Conservation (phyloP, 2,797 vertebrate species). For the Lophius americanus region DNA sequence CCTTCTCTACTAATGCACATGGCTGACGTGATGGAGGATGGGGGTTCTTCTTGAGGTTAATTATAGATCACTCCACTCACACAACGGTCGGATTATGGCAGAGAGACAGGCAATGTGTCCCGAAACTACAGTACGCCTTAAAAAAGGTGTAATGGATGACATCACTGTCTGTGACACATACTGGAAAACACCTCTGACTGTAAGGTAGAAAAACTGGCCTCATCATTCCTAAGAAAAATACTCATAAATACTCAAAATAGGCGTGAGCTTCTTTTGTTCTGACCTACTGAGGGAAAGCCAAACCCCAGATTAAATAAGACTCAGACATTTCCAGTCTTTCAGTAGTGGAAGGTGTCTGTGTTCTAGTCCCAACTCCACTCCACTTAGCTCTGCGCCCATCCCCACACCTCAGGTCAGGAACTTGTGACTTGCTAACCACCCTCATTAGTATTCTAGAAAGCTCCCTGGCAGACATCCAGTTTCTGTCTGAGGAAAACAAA, state of each 20-base stretch:
- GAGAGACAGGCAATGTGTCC: conserved; percentile 28
- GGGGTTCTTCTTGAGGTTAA: conserved; percentile 26
- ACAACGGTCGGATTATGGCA: conserved; percentile 19
- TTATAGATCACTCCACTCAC: conserved; percentile 28
- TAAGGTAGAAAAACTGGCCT: conserved; percentile 14
- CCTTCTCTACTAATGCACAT: conserved; percentile 23
- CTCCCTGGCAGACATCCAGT: conserved; percentile 68
- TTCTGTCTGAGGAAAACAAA: conserved; percentile 60
- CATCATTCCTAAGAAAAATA: conserved; percentile 5
- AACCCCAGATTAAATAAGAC: conserved; percentile 57
- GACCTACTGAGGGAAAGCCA: conserved; percentile 24
- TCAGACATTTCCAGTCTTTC: conserved; percentile 59
- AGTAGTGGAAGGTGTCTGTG: conserved; percentile 50
- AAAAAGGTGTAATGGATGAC: conserved; percentile 3
- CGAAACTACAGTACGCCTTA: conserved; percentile 19
- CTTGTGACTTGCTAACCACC: conserved; percentile 77
- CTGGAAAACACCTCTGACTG: conserved; percentile 23
- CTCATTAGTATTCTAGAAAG: conserved; percentile 82
- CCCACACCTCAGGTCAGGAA: conserved; percentile 71
- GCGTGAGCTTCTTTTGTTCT: conserved; percentile 23
- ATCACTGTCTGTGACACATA: conserved; percentile 14
- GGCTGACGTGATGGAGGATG: conserved; percentile 12
- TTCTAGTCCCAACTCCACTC: conserved; percentile 50
- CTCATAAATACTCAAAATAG: conserved; percentile 38
- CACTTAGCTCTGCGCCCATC: conserved; percentile 56